Evolutionary conservation across 2,888 invertebrate species (phyloP), one percentile per base, ranked within the genome.

Genomic region (Ariolimax columbianus): DNA sequence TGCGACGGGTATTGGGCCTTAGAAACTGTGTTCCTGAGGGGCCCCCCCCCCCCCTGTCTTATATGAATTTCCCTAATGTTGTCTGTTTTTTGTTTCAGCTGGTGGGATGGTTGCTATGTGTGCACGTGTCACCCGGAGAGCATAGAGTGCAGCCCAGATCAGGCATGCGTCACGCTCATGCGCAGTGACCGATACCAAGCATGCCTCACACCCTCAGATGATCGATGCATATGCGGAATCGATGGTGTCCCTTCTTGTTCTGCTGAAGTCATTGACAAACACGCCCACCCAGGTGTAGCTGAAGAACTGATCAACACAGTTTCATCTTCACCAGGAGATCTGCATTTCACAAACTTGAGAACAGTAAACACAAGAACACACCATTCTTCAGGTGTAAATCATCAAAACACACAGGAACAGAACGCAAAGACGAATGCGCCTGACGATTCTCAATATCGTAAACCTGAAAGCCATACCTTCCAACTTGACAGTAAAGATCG

Each of bases 211-310:
- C 83, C 86, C 19, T 73, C 63, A 17, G 84, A 87, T 55, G 81
- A 84, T 17, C 86, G 84, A 38, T 88, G 88, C 59, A 68, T 88
- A 26, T 87, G 88, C 77, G 88, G 88, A 19, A 77, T 86, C 63
- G 88, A 88, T 81, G 87, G 87, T 1, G 86, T 87, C n/a, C 87
- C 88, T 26, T 88, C 86, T 9, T 88, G 88, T 80, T 86, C 84
- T 3, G 82, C 85, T 11, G 86, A 88, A 26, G 85, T 85, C 63
- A 84, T 85, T 6, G 85, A 86, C 82, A 78, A 73, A 51, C 36
- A 80, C 66, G 79, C 85, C 26, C 72, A 77, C 47, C 70, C 78
- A 7, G 85, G 83, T 6, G 33, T 38, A 19, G 47, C 59, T 14
- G 30, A n/a, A 55, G 47, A 55, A 80, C 47, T n/a, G 43, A 23